Percentiles rank a stretch among this genome's conserved stretches.
phyloP scores from a whole-genome alignment of 2,113 vertebrate species.

The Scomber japonicus region DNA sequence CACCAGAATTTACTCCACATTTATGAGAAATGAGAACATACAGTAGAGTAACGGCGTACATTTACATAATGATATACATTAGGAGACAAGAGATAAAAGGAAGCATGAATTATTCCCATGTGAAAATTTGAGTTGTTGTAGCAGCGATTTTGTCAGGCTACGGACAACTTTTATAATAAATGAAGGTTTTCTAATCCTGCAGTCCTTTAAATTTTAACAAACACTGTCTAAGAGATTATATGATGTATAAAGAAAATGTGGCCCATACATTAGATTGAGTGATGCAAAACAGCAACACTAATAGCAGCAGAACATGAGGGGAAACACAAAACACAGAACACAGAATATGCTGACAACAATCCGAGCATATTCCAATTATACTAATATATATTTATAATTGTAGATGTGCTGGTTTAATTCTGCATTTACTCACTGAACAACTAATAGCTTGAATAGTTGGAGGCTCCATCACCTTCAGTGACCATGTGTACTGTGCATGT shows the following conservation, averaged over 20 bases:
- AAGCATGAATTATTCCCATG: conserved; percentile 15
- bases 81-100: conserved; percentile 8
- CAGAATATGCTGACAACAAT: conserved; percentile 17
- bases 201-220: background rate
- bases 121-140: conserved; percentile 10
- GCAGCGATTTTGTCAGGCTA: background rate
- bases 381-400: background rate
- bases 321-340: background rate
- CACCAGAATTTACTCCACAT: conserved; percentile 34
- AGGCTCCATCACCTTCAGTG: background rate
- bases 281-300: conserved; percentile 23
- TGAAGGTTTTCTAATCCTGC: background rate
- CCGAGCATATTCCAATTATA: background rate
- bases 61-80: conserved; percentile 21
- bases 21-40: conserved; percentile 26
- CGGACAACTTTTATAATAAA: conserved; percentile 3
- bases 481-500: background rate
- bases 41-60: background rate
- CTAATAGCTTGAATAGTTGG: conserved; percentile 15
- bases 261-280: background rate
- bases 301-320: background rate
- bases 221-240: conserved; percentile 1
- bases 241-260: conserved; percentile 27
- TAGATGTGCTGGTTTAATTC: conserved; percentile 41
- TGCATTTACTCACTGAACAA: conserved; percentile 14